Evolutionary conservation across 2,888 invertebrate genomes (phyloP), one percentile per base, ranked within the genome.

Genomic region (Ariolimax columbianus): DNA sequence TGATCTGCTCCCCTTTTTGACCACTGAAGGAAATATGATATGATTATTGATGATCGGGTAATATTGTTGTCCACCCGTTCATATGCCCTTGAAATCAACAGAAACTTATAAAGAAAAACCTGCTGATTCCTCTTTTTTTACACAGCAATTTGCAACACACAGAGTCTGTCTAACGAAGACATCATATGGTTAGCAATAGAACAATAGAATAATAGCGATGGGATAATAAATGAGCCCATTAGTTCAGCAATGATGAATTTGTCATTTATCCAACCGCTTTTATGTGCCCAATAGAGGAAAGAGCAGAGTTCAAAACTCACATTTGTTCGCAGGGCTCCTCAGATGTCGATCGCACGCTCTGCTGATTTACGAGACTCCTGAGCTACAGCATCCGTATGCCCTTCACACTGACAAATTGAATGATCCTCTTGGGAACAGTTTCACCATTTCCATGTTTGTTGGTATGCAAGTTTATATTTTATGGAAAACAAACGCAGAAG

Each of bases 251-350:
- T 19, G 4, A 33, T 33, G 33, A 75, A 51, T 30, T 51, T 33
- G 23, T 75, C 30, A 75, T 75, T 75, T 3, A 75, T 75, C 17
- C 33, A 6, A 14, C 4, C 17, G 51, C 51, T 30, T 33, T 75
- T 11, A 51, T 33, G 19, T 47, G 23, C 23, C 3, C 19, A 6
- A 4, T 6, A n/a, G 30, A 19, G 43, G 51, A 75, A 75, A 75
- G 75, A 51, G 33, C 75, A 51, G 33, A 51, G 75, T 75, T 75
- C 75, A 75, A 0, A 47, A 30, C 40, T 51, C 51, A 33, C 75
- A 75, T 51, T 75, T 47, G 51, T 47, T 75, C 0, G 3, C 30
- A 3, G n/a, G 17, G 51, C 0, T 26, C 33, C 30, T 51, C 33
- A 23, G 51, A 75, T 6, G 51, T 51, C 75, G 23, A 75, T 51